phyloP scores from a whole-genome alignment of 1,140 invertebrate species.

The Bombus polaris region DNA sequence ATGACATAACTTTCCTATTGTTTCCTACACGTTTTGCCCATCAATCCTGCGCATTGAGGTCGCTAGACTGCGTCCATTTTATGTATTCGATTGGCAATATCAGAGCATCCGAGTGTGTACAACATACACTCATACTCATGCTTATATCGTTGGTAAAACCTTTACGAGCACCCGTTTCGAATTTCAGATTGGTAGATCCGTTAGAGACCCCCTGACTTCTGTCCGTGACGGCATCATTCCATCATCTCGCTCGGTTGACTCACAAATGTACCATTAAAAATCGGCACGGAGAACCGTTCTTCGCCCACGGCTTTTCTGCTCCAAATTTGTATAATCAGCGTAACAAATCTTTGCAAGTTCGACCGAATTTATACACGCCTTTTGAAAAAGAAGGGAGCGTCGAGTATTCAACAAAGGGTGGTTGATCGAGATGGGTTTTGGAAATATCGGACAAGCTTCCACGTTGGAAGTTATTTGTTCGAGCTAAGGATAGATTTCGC shows the following conservation, averaged over 20 bases:
- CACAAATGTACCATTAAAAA: constrained; percentile 65
- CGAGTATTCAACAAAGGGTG: neutral
- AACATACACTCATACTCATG: neutral
- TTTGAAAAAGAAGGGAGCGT: neutral
- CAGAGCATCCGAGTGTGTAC: constrained; percentile 18
- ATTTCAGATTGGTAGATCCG: constrained; percentile 58
- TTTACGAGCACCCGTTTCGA: constrained; percentile 58
- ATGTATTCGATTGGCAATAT: constrained; percentile 3
- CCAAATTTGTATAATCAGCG: constrained; percentile 65
- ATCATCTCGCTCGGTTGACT: constrained; percentile 68
- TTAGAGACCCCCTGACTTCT: constrained; percentile 47
- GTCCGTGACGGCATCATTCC: constrained; percentile 64
- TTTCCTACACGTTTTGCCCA: constrained; percentile 10
- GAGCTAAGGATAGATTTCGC: too few relatives aligned
- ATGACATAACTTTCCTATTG: neutral
- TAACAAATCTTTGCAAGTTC: constrained; percentile 58
- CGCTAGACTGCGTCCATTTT: neutral
- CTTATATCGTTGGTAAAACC: neutral
- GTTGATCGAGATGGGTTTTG: neutral
- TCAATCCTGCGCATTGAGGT: neutral
- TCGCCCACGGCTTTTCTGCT: constrained; percentile 52
- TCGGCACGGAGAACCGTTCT: constrained; percentile 33
- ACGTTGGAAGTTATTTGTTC: neutral
- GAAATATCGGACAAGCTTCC: too few relatives aligned
- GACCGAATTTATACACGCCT: neutral